Evolutionary conservation across 2,888 invertebrate genomes (phyloP).

Genomic region (Cheilosia scutellata): DNA sequence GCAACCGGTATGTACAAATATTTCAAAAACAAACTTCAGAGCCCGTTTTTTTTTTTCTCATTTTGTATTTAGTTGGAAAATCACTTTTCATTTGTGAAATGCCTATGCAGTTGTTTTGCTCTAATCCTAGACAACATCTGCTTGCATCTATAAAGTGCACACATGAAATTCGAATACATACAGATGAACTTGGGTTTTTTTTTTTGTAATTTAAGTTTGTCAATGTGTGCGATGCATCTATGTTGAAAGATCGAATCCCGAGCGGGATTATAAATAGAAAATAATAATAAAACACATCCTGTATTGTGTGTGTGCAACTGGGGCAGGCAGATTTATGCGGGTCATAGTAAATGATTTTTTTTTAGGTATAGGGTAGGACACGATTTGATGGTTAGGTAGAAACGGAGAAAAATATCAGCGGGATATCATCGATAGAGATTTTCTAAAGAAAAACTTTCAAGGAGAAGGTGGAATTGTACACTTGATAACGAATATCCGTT

Average conservation of each 20-base stretch:
- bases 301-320: conserved; percentile 61
- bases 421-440: background rate
- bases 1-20: conserved; percentile 60
- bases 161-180: conserved; percentile 47
- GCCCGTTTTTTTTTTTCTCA: conserved; percentile 14
- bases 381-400: conserved; percentile 22
- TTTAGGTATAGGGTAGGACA: conserved; percentile 53
- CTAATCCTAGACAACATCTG: conserved; percentile 72
- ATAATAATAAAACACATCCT: conserved; percentile 66
- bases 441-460: background rate
- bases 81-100: conserved; percentile 54
- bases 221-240: conserved; percentile 29
- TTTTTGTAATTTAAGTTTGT: background rate
- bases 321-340: conserved; percentile 72
- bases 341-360: conserved; percentile 51
- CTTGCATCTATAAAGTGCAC: conserved; percentile 59
- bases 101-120: conserved; percentile 68
- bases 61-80: conserved; percentile 35
- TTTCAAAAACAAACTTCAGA: conserved; percentile 41
- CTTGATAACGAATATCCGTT: background rate
- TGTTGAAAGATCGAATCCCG: conserved; percentile 57
- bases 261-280: conserved; percentile 65
- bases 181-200: conserved; percentile 8
- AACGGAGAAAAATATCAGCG: conserved; percentile 13
- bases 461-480: background rate